phyloP scores from a whole-genome alignment of 2,888 invertebrate species.

The Timema podura region DNA sequence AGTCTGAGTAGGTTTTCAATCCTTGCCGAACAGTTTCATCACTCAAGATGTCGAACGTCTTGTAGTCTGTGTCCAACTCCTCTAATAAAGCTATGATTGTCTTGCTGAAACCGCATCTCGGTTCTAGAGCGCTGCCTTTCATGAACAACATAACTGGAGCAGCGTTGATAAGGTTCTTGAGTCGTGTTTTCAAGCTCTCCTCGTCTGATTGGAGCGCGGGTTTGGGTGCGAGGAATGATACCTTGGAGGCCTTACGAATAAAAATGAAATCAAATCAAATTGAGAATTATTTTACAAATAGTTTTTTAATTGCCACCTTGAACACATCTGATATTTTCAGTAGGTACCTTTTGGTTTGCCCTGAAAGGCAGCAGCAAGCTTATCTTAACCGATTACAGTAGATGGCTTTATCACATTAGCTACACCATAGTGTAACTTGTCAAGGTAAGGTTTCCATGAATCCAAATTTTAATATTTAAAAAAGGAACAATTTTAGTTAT shows the following conservation, averaged over 20 bases:
- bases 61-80: conserved; percentile 49
- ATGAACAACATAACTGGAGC: conserved; percentile 83
- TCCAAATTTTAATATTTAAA: too few species aligned
- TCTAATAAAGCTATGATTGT: conserved; percentile 78
- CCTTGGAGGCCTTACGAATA: not conserved
- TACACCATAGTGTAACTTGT: too few species aligned
- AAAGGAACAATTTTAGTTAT: too few species aligned
- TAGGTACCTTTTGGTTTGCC: too few species aligned
- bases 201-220: conserved; percentile 36
- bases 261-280: too few species aligned
- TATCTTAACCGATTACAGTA: too few species aligned
- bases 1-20: conserved; percentile 47
- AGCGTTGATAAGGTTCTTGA: conserved; percentile 69
- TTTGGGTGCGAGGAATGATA: not conserved
- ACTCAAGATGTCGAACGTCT: conserved; percentile 48
- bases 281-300: too few species aligned
- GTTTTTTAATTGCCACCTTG: too few species aligned
- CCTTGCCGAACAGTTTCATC: conserved; percentile 50
- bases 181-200: conserved; percentile 57
- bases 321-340: too few species aligned
- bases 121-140: conserved; percentile 74
- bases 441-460: too few species aligned
- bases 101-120: conserved; percentile 79
- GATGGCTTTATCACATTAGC: too few species aligned
- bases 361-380: too few species aligned